Conservation (phyloP, 2,113 vertebrate genomes). For the Sebastes schlegelii region DNA sequence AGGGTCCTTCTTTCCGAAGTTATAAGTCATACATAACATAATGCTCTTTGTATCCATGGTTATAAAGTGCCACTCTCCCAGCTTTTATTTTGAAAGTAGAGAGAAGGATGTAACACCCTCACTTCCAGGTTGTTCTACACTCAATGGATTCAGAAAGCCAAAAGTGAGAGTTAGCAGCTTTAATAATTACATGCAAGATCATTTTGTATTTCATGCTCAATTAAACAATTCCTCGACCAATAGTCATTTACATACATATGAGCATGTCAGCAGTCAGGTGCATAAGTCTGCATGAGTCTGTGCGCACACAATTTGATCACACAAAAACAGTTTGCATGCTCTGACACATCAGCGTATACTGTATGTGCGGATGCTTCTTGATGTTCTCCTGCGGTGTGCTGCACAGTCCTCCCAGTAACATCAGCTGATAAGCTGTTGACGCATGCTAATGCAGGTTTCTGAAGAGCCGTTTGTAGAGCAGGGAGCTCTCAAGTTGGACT, state of each 20-base stretch:
- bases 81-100: no score
- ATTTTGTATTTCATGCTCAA: no score
- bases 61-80: no score
- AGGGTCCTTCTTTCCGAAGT: no score
- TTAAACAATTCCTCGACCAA: no score
- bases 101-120: background rate
- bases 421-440: slow-evolving; percentile 15
- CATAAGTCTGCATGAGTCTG: background rate
- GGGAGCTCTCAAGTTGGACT: slow-evolving; percentile 17
- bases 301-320: background rate
- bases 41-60: no score
- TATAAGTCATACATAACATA: no score
- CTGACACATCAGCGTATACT: background rate
- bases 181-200: no score
- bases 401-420: background rate
- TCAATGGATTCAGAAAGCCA: background rate
- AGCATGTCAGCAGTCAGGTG: no score
- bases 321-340: background rate
- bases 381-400: background rate
- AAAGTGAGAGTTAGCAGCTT: background rate
- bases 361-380: background rate
- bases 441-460: slow-evolving; percentile 4
- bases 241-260: no score
- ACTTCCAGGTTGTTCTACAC: background rate
- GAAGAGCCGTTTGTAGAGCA: background rate